Evolutionary conservation across 2,797 vertebrate genomes (phyloP), one percentile per base, ranked within the genome.

Genomic region (Oreortyx pictus): DNA sequence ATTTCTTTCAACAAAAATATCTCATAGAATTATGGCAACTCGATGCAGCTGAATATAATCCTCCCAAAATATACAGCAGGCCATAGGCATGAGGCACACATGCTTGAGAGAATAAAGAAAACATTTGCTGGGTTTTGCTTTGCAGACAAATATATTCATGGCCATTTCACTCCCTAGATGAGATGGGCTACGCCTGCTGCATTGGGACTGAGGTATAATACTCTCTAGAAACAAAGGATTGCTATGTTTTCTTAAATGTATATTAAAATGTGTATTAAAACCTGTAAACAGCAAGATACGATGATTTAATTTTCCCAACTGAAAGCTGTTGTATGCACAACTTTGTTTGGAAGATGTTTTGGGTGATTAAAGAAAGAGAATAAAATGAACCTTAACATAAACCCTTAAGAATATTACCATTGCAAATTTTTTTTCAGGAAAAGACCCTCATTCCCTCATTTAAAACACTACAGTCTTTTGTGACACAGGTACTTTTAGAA

Each of bases 211-310:
- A 20, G 74, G 79, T 84, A 73, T 46, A 68, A 83, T 37, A 83
- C 62, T 83, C 17, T 75, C 50, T 81, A 82, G 73, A 92, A 94
- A 89, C 27, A 95, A 95, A 78, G 23, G 52, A 35, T 82, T 68
- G 11, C 2, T 86, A 14, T 90, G 47, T 76, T 93, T 94, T 91
- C 56, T 73, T 79, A 81, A 37, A 16, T 29, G 15, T 37, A 23
- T 62, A 70, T 73, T 86, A 93, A 94, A 78, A 75, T 56, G 37
- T 37, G 37, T 37, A 72, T 24, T 22, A 83, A n/a, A 76, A 86
- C 43, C 2, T 56, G 25, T 73, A 89, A 64, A 39, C 39, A 82
- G 64, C 14, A 74, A 88, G 60, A 81, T 12, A 73, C 0, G 4
- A 37, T 73, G 56, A 84, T 82, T 88, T 82, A 60, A 81, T 90